Evolutionary conservation across 1,140 invertebrate species (phyloP).

Genomic region (Tyrophagus putrescentiae): DNA sequence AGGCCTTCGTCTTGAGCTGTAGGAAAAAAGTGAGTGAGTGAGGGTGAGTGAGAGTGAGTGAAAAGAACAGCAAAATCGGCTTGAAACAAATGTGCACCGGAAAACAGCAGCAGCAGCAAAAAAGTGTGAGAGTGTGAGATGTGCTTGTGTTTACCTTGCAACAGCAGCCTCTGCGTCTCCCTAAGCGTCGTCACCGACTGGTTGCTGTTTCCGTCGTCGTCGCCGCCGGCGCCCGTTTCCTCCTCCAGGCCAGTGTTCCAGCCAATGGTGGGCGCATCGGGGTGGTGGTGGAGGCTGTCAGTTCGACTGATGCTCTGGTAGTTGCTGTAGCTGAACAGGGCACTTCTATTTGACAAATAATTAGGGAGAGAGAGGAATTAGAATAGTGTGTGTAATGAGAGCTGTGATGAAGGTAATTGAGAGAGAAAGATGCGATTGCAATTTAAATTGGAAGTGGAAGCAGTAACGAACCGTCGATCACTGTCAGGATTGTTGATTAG

Average conservation of each 20-base stretch:
- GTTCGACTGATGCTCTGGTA: neutral
- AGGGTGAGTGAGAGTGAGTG: no score
- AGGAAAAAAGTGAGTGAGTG: conserved; percentile 10
- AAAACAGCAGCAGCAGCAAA: no score
- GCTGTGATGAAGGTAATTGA: no score
- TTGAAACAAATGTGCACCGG: no score
- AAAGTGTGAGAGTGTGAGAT: no score
- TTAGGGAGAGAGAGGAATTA: conserved; percentile 5
- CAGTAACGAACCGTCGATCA: conserved; percentile 26
- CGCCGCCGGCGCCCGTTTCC: neutral
- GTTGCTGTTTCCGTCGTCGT: neutral
- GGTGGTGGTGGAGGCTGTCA: neutral
- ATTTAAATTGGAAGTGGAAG: no score
- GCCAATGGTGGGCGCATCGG: neutral
- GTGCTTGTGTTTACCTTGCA: no score
- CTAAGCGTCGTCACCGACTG: neutral
- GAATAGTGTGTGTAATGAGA: no score
- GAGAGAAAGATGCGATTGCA: no score
- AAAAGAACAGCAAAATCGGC: no score
- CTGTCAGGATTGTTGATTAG: conserved; percentile 25
- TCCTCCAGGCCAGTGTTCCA: neutral
- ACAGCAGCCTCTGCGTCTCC: neutral
- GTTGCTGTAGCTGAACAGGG: conserved; percentile 12
- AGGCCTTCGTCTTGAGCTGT: conserved; percentile 37
- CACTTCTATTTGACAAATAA: neutral